Conservation (phyloP, 2,113 vertebrate genomes). For the Suricata suricatta region DNA sequence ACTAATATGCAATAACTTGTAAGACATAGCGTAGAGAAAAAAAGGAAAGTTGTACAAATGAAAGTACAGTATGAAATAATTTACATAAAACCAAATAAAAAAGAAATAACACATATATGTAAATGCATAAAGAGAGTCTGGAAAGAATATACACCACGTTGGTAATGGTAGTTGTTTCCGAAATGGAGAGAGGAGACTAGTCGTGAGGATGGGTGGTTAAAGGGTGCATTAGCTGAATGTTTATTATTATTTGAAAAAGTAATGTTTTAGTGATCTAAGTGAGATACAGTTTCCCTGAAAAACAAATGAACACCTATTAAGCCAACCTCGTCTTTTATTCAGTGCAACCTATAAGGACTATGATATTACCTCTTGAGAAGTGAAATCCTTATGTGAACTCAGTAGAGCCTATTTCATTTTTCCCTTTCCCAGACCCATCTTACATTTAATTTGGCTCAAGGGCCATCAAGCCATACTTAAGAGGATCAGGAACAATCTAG, state of each 20-base stretch:
- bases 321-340: neutral
- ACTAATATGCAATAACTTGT: neutral
- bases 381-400: neutral
- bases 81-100: neutral
- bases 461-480: slow-evolving; percentile 36
- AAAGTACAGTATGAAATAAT: neutral
- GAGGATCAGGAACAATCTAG: slow-evolving; percentile 43
- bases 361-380: neutral
- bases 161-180: neutral
- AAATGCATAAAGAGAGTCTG: neutral
- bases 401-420: neutral
- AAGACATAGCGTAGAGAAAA: neutral
- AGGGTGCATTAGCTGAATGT: neutral
- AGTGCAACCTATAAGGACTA: neutral
- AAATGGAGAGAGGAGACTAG: neutral
- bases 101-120: neutral
- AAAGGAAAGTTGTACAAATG: neutral
- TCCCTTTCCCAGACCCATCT: neutral
- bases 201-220: no score
- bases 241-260: neutral
- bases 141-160: neutral
- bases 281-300: neutral
- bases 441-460: slow-evolving; percentile 6
- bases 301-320: neutral
- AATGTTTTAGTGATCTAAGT: neutral